Percentiles rank a stretch among this genome's conserved stretches.
Evolutionary conservation across 2,797 vertebrate genomes (phyloP).

Genomic region (Dryobates pubescens): DNA sequence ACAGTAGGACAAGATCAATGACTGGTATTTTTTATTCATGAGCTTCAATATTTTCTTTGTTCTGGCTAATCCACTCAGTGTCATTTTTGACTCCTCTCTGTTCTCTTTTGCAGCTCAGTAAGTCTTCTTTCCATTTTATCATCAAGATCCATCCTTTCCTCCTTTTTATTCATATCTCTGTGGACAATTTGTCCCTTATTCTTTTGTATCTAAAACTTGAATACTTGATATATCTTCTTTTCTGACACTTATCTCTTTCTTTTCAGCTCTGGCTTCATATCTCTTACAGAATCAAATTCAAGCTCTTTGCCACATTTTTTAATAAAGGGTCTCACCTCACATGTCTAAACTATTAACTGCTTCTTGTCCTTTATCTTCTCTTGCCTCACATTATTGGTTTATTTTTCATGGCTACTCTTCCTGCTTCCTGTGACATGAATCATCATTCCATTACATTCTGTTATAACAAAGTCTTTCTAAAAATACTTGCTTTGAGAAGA

Average conservation of each 20-base stretch:
- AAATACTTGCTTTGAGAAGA: not conserved
- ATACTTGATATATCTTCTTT: not conserved
- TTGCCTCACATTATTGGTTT: not conserved
- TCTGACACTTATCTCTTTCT: not conserved
- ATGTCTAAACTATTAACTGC: not conserved
- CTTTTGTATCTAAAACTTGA: not conserved
- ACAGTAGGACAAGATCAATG: not conserved
- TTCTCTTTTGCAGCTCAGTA: not conserved
- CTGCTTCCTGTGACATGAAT: not conserved
- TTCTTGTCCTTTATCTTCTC: not conserved
- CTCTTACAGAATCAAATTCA: not conserved
- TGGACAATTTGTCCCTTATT: not conserved
- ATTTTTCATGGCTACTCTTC: not conserved
- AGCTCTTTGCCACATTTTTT: not conserved
- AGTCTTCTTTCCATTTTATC: not conserved
- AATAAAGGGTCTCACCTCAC: not conserved
- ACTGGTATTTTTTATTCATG: not conserved
- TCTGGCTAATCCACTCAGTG: not conserved
- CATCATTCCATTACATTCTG: not conserved
- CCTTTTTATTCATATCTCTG: not conserved
- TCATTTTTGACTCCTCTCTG: not conserved
- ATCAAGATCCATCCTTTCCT: not conserved
- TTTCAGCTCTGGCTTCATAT: not conserved
- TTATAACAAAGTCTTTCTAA: not conserved
- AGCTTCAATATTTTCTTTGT: not conserved